Percentiles rank a stretch among this genome's conserved stretches.
These are phyloP conservation scores for Acanthosepion pharaonis DNA, from an alignment of 2,888 invertebrate species.

Conservation along the genomic window DNA sequence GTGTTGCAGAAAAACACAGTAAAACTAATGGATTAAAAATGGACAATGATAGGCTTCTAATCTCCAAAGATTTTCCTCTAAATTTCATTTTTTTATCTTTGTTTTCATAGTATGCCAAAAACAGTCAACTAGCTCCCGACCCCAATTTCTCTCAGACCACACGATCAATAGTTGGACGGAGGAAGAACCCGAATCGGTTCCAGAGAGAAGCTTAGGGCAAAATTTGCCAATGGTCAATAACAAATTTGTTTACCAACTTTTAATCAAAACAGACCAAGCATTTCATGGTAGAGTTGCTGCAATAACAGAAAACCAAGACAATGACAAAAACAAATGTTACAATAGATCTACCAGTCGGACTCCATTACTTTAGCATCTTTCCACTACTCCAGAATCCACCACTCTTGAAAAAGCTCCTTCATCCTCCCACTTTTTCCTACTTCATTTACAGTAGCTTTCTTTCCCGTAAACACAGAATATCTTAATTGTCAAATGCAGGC, in stretches of 20 bases:
- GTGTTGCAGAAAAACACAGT: too few species aligned
- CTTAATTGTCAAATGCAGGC: slow-evolving; percentile 33
- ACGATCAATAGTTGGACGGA: not conserved
- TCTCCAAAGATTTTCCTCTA: not conserved
- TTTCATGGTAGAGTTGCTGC: not conserved
- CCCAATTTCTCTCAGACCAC: not conserved
- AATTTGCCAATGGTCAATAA: not conserved
- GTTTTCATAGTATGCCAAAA: not conserved
- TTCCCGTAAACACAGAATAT: not conserved
- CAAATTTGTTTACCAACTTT: slow-evolving; percentile 33
- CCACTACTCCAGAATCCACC: not conserved
- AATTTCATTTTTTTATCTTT: not conserved
- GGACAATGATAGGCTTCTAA: not conserved
- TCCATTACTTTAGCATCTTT: not conserved
- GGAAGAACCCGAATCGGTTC: not conserved
- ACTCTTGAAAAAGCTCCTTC: too few species aligned
- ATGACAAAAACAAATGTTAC: not conserved
- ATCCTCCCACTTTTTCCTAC: not conserved
- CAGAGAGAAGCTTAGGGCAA: not conserved
- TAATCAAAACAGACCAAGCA: slow-evolving; percentile 23
- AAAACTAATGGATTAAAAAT: too few species aligned
- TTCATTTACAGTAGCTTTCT: not conserved
- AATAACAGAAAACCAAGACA: not conserved
- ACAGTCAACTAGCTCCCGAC: not conserved
- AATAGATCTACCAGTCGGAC: slow-evolving; percentile 20